A percentile compares a stretch with the other conserved stretches of the same genome.
These are phyloP conservation scores for Aselliscus stoliczkanus DNA, from an alignment of 2,797 vertebrate species.

Conservation along the genomic window DNA sequence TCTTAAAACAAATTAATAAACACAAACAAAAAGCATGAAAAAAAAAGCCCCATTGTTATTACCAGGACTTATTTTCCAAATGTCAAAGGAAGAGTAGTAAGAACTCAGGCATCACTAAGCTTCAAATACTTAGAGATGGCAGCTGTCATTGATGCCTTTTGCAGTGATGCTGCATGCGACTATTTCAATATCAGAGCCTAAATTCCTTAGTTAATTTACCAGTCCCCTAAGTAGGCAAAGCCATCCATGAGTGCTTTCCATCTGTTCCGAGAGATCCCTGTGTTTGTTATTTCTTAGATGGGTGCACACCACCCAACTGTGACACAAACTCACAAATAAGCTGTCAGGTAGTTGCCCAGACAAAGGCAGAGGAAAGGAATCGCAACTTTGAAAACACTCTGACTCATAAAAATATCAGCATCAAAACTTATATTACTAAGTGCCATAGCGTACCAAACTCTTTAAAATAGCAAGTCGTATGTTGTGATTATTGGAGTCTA, in stretches of 20 bases:
- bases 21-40: background rate
- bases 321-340: constrained; percentile 28
- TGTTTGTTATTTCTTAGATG: constrained; percentile 46
- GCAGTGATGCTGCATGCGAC: background rate
- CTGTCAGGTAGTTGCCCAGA: background rate
- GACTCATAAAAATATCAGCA: background rate
- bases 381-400: background rate
- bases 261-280: constrained; percentile 22
- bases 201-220: constrained; percentile 5
- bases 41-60: background rate
- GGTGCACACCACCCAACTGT: constrained; percentile 17
- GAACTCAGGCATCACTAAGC: background rate
- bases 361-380: background rate
- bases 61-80: background rate
- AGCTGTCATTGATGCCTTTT: background rate
- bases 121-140: background rate
- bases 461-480: background rate
- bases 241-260: constrained; percentile 29
- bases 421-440: background rate
- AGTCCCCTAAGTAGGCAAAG: background rate
- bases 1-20: background rate
- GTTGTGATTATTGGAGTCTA: background rate
- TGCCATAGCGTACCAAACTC: background rate
- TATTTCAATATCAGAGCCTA: background rate
- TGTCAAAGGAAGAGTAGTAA: background rate